A percentile compares a stretch with the other conserved stretches of the same genome.
phyloP scores from a whole-genome alignment of 2,113 vertebrate species.

The Mugil cephalus region DNA sequence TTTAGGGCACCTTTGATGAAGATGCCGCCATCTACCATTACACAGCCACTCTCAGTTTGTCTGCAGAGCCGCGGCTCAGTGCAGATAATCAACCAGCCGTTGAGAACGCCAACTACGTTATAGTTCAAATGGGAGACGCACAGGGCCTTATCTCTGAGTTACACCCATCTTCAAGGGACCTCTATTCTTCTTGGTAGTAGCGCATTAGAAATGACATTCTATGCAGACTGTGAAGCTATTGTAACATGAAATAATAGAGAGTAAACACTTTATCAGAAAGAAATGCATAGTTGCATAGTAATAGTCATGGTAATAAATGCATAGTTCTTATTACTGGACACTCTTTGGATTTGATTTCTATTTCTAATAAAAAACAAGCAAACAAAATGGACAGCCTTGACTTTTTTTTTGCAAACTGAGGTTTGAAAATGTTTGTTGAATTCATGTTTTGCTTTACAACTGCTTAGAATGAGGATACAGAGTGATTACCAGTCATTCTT shows the following conservation, averaged over 20 bases:
- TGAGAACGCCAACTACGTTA: slow-evolving; percentile 18
- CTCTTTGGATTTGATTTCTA: not conserved
- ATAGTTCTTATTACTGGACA: too few species aligned
- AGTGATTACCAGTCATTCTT: too few species aligned
- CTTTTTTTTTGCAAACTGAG: too few species aligned
- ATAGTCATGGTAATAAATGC: too few species aligned
- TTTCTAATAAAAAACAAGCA: not conserved
- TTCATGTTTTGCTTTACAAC: too few species aligned
- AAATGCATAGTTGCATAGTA: too few species aligned
- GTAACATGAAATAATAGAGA: not conserved
- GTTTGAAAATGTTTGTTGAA: too few species aligned
- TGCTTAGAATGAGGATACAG: too few species aligned
- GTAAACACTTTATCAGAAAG: not conserved
- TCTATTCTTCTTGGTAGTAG: slow-evolving; percentile 18
- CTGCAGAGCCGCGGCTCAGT: slow-evolving; percentile 2
- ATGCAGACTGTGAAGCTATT: not conserved
- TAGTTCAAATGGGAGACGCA: slow-evolving; percentile 38
- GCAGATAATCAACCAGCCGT: slow-evolving; percentile 64
- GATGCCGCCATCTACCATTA: slow-evolving; percentile 9
- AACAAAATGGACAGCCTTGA: too few species aligned
- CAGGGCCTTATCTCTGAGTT: slow-evolving; percentile 74
- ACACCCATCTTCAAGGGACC: slow-evolving; percentile 63
- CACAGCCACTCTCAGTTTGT: not conserved
- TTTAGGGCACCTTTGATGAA: slow-evolving; percentile 1
- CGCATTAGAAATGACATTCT: not conserved